These are phyloP conservation scores for Eretmocerus hayati DNA, from an alignment of 2,888 invertebrate species.

Conservation along the genomic window DNA sequence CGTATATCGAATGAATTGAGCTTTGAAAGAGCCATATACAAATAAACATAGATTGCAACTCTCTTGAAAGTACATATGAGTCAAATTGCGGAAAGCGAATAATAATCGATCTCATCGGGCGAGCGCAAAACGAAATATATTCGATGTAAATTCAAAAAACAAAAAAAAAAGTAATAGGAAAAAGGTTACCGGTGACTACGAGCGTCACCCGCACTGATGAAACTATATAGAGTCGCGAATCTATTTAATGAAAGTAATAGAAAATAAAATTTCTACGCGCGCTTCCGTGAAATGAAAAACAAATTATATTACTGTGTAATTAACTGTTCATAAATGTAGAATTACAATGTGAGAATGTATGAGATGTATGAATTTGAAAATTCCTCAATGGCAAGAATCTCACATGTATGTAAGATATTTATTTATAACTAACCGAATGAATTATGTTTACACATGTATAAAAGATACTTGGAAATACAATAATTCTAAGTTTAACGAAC, in stretches of 20 bases:
- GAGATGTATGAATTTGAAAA: too few relatives aligned
- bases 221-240: not conserved
- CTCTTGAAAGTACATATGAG: too few relatives aligned
- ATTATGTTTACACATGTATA: too few relatives aligned
- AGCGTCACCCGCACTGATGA: conserved; percentile 11
- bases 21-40: not conserved
- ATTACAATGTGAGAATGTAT: too few relatives aligned
- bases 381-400: too few relatives aligned
- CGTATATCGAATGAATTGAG: not conserved
- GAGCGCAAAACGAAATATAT: not conserved
- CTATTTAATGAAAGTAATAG: not conserved
- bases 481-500: conserved; percentile 14
- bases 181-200: conserved; percentile 10
- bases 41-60: too few relatives aligned
- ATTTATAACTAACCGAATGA: conserved; percentile 12
- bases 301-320: too few relatives aligned
- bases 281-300: conserved; percentile 4
- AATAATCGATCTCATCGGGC: not conserved
- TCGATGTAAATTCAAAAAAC: not conserved
- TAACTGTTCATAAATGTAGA: too few relatives aligned
- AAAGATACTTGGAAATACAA: conserved; percentile 7
- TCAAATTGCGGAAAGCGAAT: not conserved
- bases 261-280: conserved; percentile 4
- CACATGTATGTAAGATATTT: conserved; percentile 13
- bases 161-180: too few relatives aligned